Percentiles rank a stretch among this genome's conserved stretches.
Conservation (phyloP, 2,797 vertebrate species). For the Sebastes wilsoni region DNA sequence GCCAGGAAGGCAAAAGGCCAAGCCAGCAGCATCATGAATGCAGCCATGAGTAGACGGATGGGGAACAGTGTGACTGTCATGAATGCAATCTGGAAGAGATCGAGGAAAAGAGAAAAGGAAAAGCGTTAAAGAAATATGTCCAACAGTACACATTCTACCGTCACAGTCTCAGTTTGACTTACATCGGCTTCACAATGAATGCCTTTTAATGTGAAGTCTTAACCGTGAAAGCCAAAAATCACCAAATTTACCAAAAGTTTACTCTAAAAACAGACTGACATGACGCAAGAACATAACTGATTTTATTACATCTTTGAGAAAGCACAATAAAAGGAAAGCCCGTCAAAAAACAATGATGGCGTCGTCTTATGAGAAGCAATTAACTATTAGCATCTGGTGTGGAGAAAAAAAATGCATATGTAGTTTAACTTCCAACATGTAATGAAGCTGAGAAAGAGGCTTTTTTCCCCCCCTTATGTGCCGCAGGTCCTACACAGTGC, state of each 20-base stretch:
- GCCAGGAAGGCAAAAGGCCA: conserved; percentile 96
- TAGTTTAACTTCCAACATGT: background rate
- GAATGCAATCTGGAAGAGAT: conserved; percentile 88
- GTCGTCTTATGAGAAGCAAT: background rate
- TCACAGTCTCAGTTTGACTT: background rate
- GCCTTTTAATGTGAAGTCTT: background rate
- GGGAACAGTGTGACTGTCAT: conserved; percentile 98
- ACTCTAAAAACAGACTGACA: background rate
- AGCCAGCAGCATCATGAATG: conserved; percentile 97
- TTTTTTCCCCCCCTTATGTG: background rate
- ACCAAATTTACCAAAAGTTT: background rate
- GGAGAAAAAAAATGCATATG: background rate
- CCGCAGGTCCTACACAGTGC: background rate
- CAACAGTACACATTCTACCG: background rate
- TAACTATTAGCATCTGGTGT: background rate
- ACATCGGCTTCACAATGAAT: background rate
- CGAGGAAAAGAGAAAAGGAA: background rate
- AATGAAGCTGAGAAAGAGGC: background rate
- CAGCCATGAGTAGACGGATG: conserved; percentile 91
- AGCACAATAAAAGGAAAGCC: background rate
- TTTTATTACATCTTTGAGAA: background rate
- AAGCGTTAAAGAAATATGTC: background rate
- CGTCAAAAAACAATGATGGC: background rate
- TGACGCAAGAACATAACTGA: background rate
- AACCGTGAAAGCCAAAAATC: background rate